Evolutionary conservation across 2,113 vertebrate species (phyloP), one percentile per base, ranked within the genome.

Genomic region (Chloropsis cyanopogon): DNA sequence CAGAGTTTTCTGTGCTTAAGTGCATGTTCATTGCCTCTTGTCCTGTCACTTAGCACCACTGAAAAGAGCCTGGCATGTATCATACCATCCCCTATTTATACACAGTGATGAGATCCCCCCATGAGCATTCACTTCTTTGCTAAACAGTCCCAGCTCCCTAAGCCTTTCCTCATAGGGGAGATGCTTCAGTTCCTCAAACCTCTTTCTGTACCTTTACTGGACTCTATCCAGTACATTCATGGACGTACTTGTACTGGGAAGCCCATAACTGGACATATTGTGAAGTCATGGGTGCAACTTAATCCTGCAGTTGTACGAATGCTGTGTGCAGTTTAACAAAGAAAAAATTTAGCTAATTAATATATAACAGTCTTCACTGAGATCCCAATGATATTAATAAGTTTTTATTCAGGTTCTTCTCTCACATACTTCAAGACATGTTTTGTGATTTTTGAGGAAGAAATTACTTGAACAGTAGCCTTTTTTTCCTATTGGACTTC

Each of bases 291-390:
- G 53, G 41, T n/a, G 49, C 93, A 52, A 90, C 28, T 79, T 84
- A 86, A 93, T 91, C 79, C 57, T 94, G 54, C 26, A 77, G 53
- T 89, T 89, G 75, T 87, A 81, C 69, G 81, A 93, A 91, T 65
- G 84, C 42, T 12, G 5, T 9, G 22, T 70, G 53, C 33, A 86
- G 50, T 89, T 94, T 89, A 53, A 82, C 31, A n/a, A 82, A 70
- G 44, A 82, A 93, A 75, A 24, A n/a, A 84, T 23, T 83, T 82
- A 94, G 28, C 20, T 90, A 18, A 50, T 83, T 84, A 88, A 42
- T 65, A 77, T 53, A 8, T 69, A 86, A 60, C 28, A 80, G 46
- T 46, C 68, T 79, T 41, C 46, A 72, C 2, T 33, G 35, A 86
- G 54, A 88, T 77, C 39, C 73, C 39, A 47, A 26, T 44, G 53